These are phyloP conservation scores for Xyrauchen texanus DNA, from an alignment of 2,113 vertebrate species.

Conservation along the genomic window DNA sequence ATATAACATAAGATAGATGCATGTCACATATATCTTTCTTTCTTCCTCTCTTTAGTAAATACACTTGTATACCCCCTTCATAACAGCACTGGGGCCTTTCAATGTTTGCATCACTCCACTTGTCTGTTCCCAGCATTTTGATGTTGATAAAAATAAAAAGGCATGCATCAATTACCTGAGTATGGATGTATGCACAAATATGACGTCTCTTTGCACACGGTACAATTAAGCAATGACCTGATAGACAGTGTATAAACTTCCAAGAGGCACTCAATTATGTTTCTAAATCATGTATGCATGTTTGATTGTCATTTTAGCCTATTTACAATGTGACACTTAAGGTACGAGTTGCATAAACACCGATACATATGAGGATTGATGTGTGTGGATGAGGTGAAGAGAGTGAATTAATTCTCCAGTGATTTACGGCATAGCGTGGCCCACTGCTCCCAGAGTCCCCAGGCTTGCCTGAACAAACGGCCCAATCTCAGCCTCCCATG, in stretches of 20 bases:
- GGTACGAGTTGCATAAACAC: conserved; percentile 7
- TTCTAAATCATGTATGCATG: conserved; percentile 1
- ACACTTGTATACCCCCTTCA: no score
- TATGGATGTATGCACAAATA: background rate
- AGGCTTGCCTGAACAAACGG: conserved; percentile 37
- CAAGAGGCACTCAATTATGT: conserved; percentile 16
- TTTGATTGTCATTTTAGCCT: background rate
- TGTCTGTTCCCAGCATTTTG: background rate
- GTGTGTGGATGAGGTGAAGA: background rate
- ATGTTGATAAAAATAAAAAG: background rate
- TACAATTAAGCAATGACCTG: conserved; percentile 9
- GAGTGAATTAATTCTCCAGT: background rate
- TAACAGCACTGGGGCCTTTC: no score
- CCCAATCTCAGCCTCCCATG: conserved; percentile 15
- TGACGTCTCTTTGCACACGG: background rate
- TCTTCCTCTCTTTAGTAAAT: no score
- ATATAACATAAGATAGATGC: no score
- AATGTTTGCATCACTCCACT: no score
- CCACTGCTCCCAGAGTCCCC: conserved; percentile 5
- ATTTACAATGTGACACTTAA: background rate
- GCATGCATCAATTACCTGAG: background rate
- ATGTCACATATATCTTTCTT: no score
- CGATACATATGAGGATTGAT: background rate
- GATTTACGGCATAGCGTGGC: background rate
- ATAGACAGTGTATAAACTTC: background rate